Evolutionary conservation across 92 coral and sea anemone species (phyloP).

Genomic region (Zoanthus solanderi): DNA sequence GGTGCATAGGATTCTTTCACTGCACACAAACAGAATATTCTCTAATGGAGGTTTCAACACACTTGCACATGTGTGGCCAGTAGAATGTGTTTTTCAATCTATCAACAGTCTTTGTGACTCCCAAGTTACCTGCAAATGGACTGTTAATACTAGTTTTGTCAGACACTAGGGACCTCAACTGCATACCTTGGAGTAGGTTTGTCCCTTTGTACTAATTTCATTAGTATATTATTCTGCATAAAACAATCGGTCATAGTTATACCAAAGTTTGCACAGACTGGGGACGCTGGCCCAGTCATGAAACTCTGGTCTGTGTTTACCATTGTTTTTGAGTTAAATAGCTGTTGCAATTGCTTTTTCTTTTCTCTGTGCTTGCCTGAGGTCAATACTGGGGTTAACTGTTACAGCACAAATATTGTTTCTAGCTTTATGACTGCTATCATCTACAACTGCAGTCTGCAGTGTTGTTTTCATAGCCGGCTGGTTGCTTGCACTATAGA

Average conservation of each 20-base stretch:
- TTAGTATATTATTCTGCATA: neutral
- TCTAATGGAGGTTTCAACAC: slow-evolving; percentile 29
- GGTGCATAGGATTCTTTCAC: slow-evolving; percentile 12
- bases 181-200: slow-evolving; percentile 29
- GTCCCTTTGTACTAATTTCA: neutral
- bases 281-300: slow-evolving; percentile 28
- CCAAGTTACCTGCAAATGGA: neutral
- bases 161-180: slow-evolving; percentile 20
- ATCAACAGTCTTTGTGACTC: slow-evolving; percentile 12
- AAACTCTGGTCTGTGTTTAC: slow-evolving; percentile 4
- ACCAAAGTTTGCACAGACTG: slow-evolving; percentile 16
- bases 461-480: no score
- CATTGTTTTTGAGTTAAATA: slow-evolving; percentile 2
- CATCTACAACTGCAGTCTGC: neutral
- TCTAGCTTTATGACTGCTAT: neutral
- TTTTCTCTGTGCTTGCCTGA: neutral
- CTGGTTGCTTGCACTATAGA: neutral
- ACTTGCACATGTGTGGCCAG: slow-evolving; percentile 51
- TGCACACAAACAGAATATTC: slow-evolving; percentile 37
- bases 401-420: neutral
- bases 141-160: neutral
- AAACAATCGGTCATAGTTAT: slow-evolving; percentile 15
- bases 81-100: slow-evolving; percentile 39
- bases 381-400: neutral
- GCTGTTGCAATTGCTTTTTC: neutral